These are phyloP conservation scores for Ursus arctos DNA, from an alignment of 2,113 vertebrate species.

Conservation along the genomic window DNA sequence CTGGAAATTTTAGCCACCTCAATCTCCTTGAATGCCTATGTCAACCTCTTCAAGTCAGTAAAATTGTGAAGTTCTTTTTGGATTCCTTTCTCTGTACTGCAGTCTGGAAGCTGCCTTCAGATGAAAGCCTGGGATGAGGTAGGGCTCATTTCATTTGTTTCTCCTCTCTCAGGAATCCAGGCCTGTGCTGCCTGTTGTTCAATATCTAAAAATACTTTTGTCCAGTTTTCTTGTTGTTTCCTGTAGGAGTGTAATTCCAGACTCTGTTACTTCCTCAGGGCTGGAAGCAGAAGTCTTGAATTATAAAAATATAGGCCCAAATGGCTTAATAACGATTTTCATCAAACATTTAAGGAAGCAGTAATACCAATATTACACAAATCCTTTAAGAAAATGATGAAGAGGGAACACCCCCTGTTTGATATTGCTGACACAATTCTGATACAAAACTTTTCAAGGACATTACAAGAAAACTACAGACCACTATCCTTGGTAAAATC, in stretches of 20 bases:
- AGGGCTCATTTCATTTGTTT: neutral
- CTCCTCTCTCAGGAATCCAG: neutral
- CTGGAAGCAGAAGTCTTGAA: neutral
- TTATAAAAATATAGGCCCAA: neutral
- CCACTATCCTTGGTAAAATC: conserved; percentile 15
- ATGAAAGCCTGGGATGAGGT: neutral
- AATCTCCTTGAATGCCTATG: neutral
- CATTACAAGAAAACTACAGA: neutral
- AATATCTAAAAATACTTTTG: conserved; percentile 8
- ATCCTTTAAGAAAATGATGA: conserved; percentile 8
- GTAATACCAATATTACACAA: neutral
- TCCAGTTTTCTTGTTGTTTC: neutral
- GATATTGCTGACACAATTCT: neutral
- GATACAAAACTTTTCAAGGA: neutral
- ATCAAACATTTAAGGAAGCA: neutral
- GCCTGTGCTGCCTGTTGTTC: neutral
- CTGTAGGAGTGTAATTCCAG: neutral
- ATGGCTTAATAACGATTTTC: neutral
- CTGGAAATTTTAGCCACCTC: neutral
- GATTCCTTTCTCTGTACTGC: neutral
- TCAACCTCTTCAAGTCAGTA: neutral
- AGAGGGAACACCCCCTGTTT: neutral
- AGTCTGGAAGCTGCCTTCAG: neutral
- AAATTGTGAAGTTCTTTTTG: neutral
- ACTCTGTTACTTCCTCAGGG: neutral